A percentile compares a stretch with the other conserved stretches of the same genome.
Conservation (phyloP, 2,797 vertebrate genomes). For the Arrhamphus sclerolepis region DNA sequence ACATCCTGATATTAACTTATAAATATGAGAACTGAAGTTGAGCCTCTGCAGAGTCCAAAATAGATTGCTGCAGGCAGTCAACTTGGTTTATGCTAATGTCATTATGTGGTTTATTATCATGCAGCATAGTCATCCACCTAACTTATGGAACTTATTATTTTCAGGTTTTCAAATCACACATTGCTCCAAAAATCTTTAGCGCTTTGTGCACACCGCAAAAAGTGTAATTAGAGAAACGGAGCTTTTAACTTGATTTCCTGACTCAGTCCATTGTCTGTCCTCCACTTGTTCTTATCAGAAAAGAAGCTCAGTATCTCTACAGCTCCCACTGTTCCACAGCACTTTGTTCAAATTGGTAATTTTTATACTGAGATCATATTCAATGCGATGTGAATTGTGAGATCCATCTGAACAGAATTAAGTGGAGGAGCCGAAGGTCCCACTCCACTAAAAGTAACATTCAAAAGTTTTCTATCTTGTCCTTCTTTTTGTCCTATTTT, state of each 20-base stretch:
- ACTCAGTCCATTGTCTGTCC: slow-evolving; percentile 29
- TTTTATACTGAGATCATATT: slow-evolving; percentile 7
- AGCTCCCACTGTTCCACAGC: background rate
- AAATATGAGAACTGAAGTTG: slow-evolving; percentile 48
- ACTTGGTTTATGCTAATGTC: slow-evolving; percentile 59
- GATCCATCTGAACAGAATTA: background rate
- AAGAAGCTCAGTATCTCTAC: slow-evolving; percentile 18
- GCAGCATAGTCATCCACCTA: slow-evolving; percentile 15
- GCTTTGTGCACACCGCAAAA: slow-evolving; percentile 16
- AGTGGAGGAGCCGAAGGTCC: too few relatives aligned
- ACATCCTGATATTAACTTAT: slow-evolving; percentile 57
- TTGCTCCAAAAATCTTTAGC: slow-evolving; percentile 11
- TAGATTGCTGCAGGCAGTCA: slow-evolving; percentile 41
- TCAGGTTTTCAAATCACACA: slow-evolving; percentile 37
- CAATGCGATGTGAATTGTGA: background rate
- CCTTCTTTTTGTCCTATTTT: too few relatives aligned
- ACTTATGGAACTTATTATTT: slow-evolving; percentile 40
- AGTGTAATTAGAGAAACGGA: slow-evolving; percentile 9
- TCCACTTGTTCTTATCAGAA: slow-evolving; percentile 18
- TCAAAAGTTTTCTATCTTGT: background rate
- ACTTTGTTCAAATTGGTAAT: slow-evolving; percentile 2
- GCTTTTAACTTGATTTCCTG: slow-evolving; percentile 29
- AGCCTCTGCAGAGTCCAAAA: slow-evolving; percentile 37
- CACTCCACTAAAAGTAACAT: background rate
- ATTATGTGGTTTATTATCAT: slow-evolving; percentile 57